phyloP scores from a whole-genome alignment of 2,888 invertebrate species.

The Dexiosoma caninum region DNA sequence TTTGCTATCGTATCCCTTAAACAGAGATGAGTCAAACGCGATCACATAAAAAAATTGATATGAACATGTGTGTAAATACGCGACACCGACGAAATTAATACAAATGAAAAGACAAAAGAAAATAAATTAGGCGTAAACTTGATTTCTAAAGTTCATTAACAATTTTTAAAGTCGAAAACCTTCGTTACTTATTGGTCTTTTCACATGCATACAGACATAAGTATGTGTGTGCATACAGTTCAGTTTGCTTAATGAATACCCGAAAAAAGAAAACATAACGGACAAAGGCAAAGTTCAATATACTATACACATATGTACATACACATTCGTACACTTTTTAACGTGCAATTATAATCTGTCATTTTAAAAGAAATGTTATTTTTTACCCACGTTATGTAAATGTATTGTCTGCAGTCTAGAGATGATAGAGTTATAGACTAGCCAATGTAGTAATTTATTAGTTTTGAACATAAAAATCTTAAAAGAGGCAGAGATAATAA shows the following conservation, averaged over 20 bases:
- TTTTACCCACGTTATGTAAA: neutral
- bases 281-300: neutral
- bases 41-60: conserved; percentile 10
- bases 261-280: neutral
- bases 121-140: conserved; percentile 55
- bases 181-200: conserved; percentile 30
- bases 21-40: conserved; percentile 43
- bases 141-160: conserved; percentile 58
- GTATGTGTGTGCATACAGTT: neutral
- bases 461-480: too few relatives aligned
- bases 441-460: too few relatives aligned
- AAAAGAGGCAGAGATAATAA: too few relatives aligned
- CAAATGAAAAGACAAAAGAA: neutral
- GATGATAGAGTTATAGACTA: too few relatives aligned
- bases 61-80: neutral
- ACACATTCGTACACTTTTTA: neutral
- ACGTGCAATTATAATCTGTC: neutral
- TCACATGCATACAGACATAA: neutral
- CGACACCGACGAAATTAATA: neutral
- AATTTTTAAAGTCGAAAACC: conserved; percentile 47
- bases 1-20: conserved; percentile 15
- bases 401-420: neutral
- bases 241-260: neutral
- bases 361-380: neutral
- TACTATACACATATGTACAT: neutral